phyloP scores from a whole-genome alignment of 2,888 invertebrate genomes.

The Drosophila melanosoma region DNA sequence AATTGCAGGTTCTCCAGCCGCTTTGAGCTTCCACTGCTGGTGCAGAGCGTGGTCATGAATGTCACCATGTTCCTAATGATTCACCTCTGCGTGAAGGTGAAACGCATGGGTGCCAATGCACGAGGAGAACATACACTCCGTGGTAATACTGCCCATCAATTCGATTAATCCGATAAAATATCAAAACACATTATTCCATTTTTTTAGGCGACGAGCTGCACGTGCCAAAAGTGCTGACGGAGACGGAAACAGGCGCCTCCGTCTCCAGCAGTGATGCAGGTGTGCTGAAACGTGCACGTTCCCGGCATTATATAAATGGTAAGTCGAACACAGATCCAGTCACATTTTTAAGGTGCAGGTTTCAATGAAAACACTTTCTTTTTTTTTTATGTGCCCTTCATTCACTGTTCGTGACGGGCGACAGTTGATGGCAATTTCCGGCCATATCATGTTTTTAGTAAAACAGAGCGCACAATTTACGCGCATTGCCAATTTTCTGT shows the following conservation, averaged over 20 bases:
- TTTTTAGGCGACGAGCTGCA: slow-evolving; percentile 82
- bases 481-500: slow-evolving; percentile 18
- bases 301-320: slow-evolving; percentile 85
- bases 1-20: slow-evolving; percentile 97
- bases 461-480: slow-evolving; percentile 12
- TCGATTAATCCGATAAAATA: neutral
- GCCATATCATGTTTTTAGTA: slow-evolving; percentile 13
- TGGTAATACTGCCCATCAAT: slow-evolving; percentile 87
- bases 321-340: slow-evolving; percentile 44
- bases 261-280: slow-evolving; percentile 79
- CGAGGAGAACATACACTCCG: slow-evolving; percentile 91
- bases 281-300: slow-evolving; percentile 82
- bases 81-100: slow-evolving; percentile 94
- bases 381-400: slow-evolving; percentile 1
- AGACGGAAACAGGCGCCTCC: slow-evolving; percentile 81
- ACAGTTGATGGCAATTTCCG: slow-evolving; percentile 56
- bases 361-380: slow-evolving; percentile 27
- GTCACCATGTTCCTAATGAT: slow-evolving; percentile 98
- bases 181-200: slow-evolving; percentile 10
- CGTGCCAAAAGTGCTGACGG: slow-evolving; percentile 83
- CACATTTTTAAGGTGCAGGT: slow-evolving; percentile 17
- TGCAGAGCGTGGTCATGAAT: slow-evolving; percentile 99
- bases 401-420: slow-evolving; percentile 23
- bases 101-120: slow-evolving; percentile 88
- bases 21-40: slow-evolving; percentile 96